A percentile compares a stretch with the other conserved stretches of the same genome.
These are phyloP conservation scores for Xiphophorus hellerii DNA, from an alignment of 2,113 vertebrate genomes.

Conservation along the genomic window DNA sequence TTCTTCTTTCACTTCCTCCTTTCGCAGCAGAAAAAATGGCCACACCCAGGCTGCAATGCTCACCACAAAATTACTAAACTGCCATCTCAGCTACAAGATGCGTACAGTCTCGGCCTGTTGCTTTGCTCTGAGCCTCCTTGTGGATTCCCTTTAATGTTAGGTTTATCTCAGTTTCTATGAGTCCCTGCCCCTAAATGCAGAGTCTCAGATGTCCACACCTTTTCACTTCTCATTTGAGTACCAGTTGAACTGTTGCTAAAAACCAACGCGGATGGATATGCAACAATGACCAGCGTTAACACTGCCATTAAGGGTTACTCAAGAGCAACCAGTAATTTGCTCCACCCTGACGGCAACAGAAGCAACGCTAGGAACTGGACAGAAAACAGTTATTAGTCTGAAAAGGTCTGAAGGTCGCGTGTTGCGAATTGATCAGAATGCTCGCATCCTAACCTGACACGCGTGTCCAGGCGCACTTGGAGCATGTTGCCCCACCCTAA, in stretches of 20 bases:
- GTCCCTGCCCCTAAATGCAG: neutral
- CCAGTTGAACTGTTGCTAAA: neutral
- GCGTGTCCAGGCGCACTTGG: neutral
- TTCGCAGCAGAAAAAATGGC: constrained; percentile 48
- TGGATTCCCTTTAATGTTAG: neutral
- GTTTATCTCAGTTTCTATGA: neutral
- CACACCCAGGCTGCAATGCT: constrained; percentile 70
- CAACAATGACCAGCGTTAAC: constrained; percentile 2
- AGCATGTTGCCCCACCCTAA: neutral
- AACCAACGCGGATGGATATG: neutral
- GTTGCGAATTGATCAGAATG: neutral
- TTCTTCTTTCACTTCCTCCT: constrained; percentile 61
- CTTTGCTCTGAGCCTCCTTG: neutral
- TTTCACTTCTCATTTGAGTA: constrained; percentile 28
- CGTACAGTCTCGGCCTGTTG: neutral
- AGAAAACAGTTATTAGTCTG: constrained; percentile 2
- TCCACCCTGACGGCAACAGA: constrained; percentile 13
- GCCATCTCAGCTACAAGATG: constrained; percentile 26
- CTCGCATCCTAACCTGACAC: neutral
- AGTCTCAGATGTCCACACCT: neutral
- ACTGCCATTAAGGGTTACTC: neutral
- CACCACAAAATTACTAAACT: constrained; percentile 68
- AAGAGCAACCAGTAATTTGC: neutral
- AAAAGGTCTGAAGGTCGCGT: neutral
- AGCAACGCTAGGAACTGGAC: neutral